phyloP scores from a whole-genome alignment of 2,113 vertebrate species.

The Neodon shergylaensis region DNA sequence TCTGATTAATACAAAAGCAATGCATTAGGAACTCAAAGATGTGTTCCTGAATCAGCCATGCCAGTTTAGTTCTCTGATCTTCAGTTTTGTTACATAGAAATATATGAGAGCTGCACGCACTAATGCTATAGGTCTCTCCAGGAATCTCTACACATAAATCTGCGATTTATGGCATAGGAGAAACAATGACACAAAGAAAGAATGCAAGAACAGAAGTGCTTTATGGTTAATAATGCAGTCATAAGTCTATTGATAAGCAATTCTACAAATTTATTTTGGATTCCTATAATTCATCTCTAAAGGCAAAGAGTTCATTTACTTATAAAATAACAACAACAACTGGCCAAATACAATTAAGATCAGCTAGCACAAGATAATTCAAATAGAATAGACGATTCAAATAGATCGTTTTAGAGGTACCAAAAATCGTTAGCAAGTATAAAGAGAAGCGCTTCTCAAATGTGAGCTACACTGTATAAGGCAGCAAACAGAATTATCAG shows the following conservation, averaged over 20 bases:
- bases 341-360: not conserved
- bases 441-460: not conserved
- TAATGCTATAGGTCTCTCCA: not conserved
- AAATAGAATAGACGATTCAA: not conserved
- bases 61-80: not conserved
- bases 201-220: not conserved
- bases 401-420: not conserved
- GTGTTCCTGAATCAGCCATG: not conserved
- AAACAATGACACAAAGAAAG: not conserved
- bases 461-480: not conserved
- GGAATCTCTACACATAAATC: not conserved
- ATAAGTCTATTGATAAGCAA: not conserved
- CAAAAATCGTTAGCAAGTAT: not conserved
- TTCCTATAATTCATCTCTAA: not conserved
- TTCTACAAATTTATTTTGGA: not conserved
- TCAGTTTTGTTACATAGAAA: conserved; percentile 1
- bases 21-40: not conserved
- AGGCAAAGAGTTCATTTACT: not conserved
- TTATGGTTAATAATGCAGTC: not conserved
- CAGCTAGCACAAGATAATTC: not conserved
- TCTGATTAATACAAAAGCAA: not conserved
- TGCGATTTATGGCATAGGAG: not conserved
- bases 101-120: not conserved
- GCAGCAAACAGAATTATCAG: not conserved
- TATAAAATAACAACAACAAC: not conserved